A percentile compares a stretch with the other conserved stretches of the same genome.
Conservation (phyloP, 2,888 invertebrate genomes). For the Aquatica leii region DNA sequence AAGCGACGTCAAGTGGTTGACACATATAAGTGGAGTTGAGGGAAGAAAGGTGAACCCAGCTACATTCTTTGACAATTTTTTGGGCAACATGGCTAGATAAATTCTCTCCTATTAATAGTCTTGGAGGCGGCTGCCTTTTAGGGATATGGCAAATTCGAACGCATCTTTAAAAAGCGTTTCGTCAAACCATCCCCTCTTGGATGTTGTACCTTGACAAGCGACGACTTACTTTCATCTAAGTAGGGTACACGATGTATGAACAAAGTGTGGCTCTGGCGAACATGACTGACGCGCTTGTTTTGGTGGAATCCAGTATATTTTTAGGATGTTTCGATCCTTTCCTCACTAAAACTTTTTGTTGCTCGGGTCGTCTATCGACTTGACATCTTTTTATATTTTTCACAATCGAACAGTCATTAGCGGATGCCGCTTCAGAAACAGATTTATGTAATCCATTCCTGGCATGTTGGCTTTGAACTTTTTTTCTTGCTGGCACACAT, state of each 20-base stretch:
- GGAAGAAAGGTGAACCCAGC: too few relatives aligned
- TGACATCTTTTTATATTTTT: background rate
- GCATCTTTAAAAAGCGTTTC: background rate
- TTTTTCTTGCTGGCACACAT: background rate
- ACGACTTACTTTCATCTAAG: background rate
- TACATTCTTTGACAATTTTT: background rate
- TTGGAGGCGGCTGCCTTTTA: background rate
- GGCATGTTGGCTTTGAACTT: background rate
- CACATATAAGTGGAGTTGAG: background rate
- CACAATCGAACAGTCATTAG: background rate
- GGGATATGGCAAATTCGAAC: background rate
- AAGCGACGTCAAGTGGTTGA: background rate
- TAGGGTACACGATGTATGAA: background rate
- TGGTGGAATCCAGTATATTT: conserved; percentile 2
- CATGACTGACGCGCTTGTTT: conserved; percentile 5
- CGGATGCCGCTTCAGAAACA: background rate
- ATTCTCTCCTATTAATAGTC: background rate
- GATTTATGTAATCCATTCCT: background rate
- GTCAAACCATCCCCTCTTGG: too few relatives aligned
- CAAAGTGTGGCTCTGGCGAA: background rate
- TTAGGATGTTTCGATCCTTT: background rate
- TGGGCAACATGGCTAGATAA: background rate
- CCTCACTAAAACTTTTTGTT: background rate
- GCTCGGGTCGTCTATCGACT: background rate
- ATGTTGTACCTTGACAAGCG: background rate